Evolutionary conservation across 2,113 vertebrate genomes (phyloP).

Genomic region (Azemiops feae): DNA sequence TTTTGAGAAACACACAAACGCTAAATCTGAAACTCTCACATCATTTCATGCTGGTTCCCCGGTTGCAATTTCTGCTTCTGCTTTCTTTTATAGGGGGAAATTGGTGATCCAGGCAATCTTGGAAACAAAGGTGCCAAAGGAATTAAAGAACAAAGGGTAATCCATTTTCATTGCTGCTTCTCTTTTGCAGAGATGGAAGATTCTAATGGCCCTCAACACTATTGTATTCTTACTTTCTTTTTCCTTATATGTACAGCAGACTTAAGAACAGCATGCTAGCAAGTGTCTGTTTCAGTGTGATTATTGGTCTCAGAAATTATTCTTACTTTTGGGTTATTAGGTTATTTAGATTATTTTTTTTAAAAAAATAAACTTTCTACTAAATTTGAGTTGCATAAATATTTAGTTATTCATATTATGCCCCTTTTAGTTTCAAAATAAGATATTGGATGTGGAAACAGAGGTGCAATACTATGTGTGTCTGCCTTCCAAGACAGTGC

Average conservation of each 20-base stretch:
- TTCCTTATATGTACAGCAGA: not conserved
- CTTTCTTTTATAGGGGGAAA: conserved; percentile 76
- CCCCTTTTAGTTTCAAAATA: not conserved
- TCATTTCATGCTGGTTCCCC: not conserved
- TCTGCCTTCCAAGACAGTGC: not conserved
- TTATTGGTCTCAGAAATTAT: not conserved
- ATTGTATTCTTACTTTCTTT: not conserved
- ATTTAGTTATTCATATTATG: too few species aligned
- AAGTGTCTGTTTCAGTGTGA: not conserved
- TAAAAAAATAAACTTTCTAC: not conserved
- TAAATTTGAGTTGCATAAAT: not conserved
- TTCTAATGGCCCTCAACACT: not conserved
- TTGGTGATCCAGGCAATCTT: conserved; percentile 66
- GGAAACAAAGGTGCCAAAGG: conserved; percentile 80
- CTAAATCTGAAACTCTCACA: not conserved
- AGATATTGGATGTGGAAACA: not conserved
- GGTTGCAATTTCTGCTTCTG: conserved; percentile 26
- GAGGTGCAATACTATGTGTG: not conserved
- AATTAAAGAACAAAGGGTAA: conserved; percentile 78
- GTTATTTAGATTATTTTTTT: not conserved
- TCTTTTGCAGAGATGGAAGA: not conserved
- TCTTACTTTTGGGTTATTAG: not conserved
- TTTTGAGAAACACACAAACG: not conserved
- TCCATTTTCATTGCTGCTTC: not conserved
- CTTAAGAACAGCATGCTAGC: not conserved